These are phyloP conservation scores for Phodopus roborovskii DNA, from an alignment of 2,113 vertebrate species.

Conservation along the genomic window DNA sequence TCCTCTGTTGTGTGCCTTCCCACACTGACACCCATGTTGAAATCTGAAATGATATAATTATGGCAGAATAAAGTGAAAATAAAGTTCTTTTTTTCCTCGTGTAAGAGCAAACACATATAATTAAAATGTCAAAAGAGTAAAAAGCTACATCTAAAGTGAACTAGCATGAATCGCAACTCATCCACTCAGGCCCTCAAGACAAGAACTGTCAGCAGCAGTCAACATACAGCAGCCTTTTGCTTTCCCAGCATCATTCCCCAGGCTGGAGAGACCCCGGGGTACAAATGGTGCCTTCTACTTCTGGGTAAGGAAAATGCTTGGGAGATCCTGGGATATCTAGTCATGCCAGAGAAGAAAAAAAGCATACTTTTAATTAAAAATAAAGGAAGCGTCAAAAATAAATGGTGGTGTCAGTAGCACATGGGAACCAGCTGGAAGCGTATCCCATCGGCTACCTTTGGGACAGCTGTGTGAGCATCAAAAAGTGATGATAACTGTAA, in stretches of 20 bases:
- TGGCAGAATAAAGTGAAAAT: background rate
- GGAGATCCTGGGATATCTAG: background rate
- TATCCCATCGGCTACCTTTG: background rate
- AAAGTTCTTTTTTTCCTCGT: background rate
- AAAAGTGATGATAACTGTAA: background rate
- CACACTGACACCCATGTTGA: background rate
- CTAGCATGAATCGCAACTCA: background rate
- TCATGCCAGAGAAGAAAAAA: background rate
- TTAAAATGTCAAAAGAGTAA: background rate
- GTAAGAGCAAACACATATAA: background rate
- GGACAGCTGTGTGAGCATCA: background rate
- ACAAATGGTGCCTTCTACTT: background rate
- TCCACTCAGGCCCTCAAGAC: background rate
- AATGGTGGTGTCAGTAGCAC: background rate
- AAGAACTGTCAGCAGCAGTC: rapidly evolving
- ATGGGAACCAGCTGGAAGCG: too few relatives aligned
- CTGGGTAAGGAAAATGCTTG: background rate
- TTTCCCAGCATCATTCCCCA: rapidly evolving
- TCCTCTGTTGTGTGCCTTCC: background rate
- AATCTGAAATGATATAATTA: background rate
- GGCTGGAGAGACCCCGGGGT: background rate
- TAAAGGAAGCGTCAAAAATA: background rate
- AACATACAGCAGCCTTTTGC: too few relatives aligned
- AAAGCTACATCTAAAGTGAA: background rate
- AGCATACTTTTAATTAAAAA: background rate